These are phyloP conservation scores for Telenomus remus DNA, from an alignment of 1,140 invertebrate species.

Conservation along the genomic window DNA sequence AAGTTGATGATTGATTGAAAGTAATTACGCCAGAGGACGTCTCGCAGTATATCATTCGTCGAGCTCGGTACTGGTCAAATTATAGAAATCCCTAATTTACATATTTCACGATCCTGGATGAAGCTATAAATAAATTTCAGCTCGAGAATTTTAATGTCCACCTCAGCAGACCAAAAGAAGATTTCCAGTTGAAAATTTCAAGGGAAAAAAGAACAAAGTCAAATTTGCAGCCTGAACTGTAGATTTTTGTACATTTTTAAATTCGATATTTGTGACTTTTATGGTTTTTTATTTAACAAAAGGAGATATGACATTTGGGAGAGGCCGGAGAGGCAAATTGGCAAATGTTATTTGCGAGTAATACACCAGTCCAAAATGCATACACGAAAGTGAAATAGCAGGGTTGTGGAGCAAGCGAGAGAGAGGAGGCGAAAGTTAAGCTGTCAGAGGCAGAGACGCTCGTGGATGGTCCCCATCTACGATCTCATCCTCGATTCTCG, in stretches of 20 bases:
- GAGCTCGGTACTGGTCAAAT: conserved; percentile 58
- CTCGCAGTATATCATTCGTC: conserved; percentile 45
- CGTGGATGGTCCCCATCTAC: conserved; percentile 70
- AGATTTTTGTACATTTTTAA: too few species aligned
- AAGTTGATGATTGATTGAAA: conserved; percentile 53
- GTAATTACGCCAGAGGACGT: conserved; percentile 34
- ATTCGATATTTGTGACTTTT: too few species aligned
- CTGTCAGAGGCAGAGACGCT: conserved; percentile 74
- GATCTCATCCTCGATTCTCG: conserved; percentile 69
- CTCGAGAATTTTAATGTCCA: conserved; percentile 70
- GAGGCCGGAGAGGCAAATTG: conserved; percentile 42
- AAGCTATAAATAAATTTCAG: conserved; percentile 72
- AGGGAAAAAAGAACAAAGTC: not conserved
- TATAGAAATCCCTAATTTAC: conserved; percentile 71
- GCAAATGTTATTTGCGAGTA: conserved; percentile 44
- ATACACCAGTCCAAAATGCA: conserved; percentile 36
- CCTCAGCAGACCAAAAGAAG: conserved; percentile 33
- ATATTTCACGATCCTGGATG: conserved; percentile 69
- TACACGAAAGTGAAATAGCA: conserved; percentile 52
- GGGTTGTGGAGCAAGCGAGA: conserved; percentile 30
- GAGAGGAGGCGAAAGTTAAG: conserved; percentile 59
- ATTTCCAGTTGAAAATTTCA: not conserved
- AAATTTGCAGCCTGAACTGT: too few species aligned
- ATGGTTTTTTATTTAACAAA: conserved; percentile 9
- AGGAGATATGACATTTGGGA: conserved; percentile 36